phyloP scores from a whole-genome alignment of 2,888 invertebrate genomes.

The Trissonchulus latispiculum region DNA sequence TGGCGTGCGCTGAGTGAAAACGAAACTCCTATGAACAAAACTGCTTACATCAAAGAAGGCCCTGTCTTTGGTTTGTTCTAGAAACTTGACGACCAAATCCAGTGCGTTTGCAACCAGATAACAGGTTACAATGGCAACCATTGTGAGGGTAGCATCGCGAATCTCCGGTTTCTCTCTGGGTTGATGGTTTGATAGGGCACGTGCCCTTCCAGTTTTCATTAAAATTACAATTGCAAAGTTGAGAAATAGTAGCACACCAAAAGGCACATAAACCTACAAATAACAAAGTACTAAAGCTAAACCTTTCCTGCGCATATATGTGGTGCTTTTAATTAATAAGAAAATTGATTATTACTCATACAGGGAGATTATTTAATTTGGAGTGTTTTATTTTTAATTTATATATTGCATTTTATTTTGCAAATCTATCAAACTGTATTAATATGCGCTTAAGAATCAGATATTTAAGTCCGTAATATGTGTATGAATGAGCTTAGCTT shows the following conservation, averaged over 20 bases:
- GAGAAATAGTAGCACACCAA: slow-evolving; percentile 1
- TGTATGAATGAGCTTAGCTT: too few relatives aligned
- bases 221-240: slow-evolving; percentile 1
- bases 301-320: too few relatives aligned
- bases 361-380: too few relatives aligned
- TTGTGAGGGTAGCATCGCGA: background rate
- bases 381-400: too few relatives aligned
- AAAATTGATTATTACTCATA: too few relatives aligned
- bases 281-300: background rate
- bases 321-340: too few relatives aligned
- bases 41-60: slow-evolving; percentile 3
- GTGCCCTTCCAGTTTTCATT: background rate
- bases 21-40: too few relatives aligned
- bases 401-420: too few relatives aligned
- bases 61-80: slow-evolving; percentile 17
- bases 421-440: too few relatives aligned
- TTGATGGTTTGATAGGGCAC: background rate
- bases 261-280: slow-evolving; percentile 14
- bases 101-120: slow-evolving; percentile 18
- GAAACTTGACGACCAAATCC: slow-evolving; percentile 13
- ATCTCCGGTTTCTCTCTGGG: background rate
- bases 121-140: slow-evolving; percentile 11
- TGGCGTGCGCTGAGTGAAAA: too few relatives aligned
- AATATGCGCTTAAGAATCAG: too few relatives aligned
- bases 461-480: too few relatives aligned